phyloP scores from a whole-genome alignment of 2,888 invertebrate species.

The Drosophila sordidula region DNA sequence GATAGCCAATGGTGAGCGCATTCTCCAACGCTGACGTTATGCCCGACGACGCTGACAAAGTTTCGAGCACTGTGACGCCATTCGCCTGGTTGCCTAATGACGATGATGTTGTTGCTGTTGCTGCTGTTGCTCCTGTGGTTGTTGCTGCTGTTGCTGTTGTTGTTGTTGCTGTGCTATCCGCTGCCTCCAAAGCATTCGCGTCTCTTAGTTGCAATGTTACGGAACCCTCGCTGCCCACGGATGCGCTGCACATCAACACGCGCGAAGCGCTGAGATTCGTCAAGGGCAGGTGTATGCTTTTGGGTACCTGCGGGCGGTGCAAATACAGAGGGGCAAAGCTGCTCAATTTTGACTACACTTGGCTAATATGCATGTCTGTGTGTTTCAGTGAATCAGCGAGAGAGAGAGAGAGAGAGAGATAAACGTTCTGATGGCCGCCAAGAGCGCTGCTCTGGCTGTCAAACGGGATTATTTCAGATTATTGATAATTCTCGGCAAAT shows the following conservation, averaged over 20 bases:
- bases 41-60: conserved; percentile 49
- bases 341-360: conserved; percentile 51
- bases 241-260: conserved; percentile 85
- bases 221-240: conserved; percentile 85
- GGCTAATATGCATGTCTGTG: conserved; percentile 12
- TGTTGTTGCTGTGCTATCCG: conserved; percentile 21
- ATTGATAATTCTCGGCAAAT: conserved; percentile 73
- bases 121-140: conserved; percentile 23
- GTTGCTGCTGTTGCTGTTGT: conserved; percentile 26
- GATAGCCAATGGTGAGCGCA: conserved; percentile 89
- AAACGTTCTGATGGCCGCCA: conserved; percentile 59
- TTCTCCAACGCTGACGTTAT: conserved; percentile 86
- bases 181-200: conserved; percentile 74
- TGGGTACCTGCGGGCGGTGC: conserved; percentile 81
- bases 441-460: conserved; percentile 57
- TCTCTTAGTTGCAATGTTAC: conserved; percentile 85
- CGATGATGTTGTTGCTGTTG: conserved; percentile 21
- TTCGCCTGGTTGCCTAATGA: conserved; percentile 43
- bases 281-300: conserved; percentile 85
- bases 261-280: conserved; percentile 82
- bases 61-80: conserved; percentile 52
- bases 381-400: conserved; percentile 1
- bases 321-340: conserved; percentile 33
- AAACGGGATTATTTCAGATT: conserved; percentile 67
- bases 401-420: background rate